Evolutionary conservation across 2,888 invertebrate species (phyloP).

Genomic region (Hydrotaea cyrtoneurina): DNA sequence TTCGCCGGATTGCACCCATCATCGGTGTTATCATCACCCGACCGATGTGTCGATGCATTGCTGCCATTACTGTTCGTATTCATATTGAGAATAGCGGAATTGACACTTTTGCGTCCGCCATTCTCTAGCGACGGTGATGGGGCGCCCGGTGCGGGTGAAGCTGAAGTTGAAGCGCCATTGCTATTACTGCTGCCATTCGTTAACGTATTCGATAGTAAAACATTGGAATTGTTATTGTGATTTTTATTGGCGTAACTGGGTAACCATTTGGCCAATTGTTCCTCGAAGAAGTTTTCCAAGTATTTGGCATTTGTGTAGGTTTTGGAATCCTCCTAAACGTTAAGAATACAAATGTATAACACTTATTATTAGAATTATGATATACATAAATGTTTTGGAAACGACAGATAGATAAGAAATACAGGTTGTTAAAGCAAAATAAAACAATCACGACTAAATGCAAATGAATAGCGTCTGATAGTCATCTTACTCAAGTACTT

Average conservation of each 20-base stretch:
- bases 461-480: not conserved
- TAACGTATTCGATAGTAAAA: slow-evolving; percentile 56
- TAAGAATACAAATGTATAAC: not conserved
- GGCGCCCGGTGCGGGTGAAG: slow-evolving; percentile 69
- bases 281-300: slow-evolving; percentile 92
- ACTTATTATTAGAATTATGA: not conserved
- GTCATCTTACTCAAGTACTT: no score
- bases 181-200: slow-evolving; percentile 69
- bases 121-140: slow-evolving; percentile 72
- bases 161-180: slow-evolving; percentile 72
- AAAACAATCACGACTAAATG: not conserved
- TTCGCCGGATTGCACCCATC: slow-evolving; percentile 79
- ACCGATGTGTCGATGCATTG: slow-evolving; percentile 61
- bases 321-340: slow-evolving; percentile 88
- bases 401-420: slow-evolving; percentile 1
- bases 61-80: slow-evolving; percentile 64
- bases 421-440: not conserved
- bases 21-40: slow-evolving; percentile 70
- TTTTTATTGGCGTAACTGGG: slow-evolving; percentile 84
- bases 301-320: slow-evolving; percentile 90
- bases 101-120: slow-evolving; percentile 74
- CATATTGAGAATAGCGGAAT: slow-evolving; percentile 71
- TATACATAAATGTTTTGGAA: not conserved
- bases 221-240: slow-evolving; percentile 64
- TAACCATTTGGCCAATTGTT: slow-evolving; percentile 90